Base-by-base conservation (phyloP, 23 tunicate species). In the Ascidia mentula region DNA sequence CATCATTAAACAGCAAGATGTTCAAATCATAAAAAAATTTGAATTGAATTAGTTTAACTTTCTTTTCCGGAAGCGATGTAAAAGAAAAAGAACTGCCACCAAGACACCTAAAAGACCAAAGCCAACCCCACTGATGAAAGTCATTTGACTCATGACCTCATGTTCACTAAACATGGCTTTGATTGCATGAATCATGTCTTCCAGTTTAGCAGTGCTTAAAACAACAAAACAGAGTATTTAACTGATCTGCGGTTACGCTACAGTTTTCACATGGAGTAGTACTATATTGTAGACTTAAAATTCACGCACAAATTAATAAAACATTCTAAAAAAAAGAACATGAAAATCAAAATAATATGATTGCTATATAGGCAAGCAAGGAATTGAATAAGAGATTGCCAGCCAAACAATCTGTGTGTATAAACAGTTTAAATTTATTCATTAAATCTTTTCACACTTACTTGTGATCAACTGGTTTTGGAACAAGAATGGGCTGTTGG, bases 111-210 rank as follows among this genome's bases (percentile, higher is more conserved):
- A 37, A 2, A 72, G 65, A 24, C 90, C 90, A 70, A 78, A 86
- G 3, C 83, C 90, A 9, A 86, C 74, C n/a, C 90, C 90, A 79
- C 90, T 86, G 53, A 86, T 37, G 37, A 86, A 86, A 8, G 89
- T 36, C 40, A 77, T 36, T 9, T 61, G 38, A 78, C 82, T 70
- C 33, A 71, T 60, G 69, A 61, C 17, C 0, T 75, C 82, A 40
- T 85, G 89, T 32, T 85, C 89, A 61, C 40, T 53, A 33, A 85
- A 71, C 73, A 70, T 17, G n/a, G 37, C 37, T 40, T 77, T 69
- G 32, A 85, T 30, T 5, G 75, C 78, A 0, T 60, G 20, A 4
- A 85, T 72, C 82, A 77, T 77, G 20, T 36, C 42, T 33, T 77
- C 89, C 45, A 85, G 71, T 24, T 78, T 73, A 34, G 40, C 89